Evolutionary conservation across 2,888 invertebrate genomes (phyloP).

Genomic region (Erannis defoliaria): DNA sequence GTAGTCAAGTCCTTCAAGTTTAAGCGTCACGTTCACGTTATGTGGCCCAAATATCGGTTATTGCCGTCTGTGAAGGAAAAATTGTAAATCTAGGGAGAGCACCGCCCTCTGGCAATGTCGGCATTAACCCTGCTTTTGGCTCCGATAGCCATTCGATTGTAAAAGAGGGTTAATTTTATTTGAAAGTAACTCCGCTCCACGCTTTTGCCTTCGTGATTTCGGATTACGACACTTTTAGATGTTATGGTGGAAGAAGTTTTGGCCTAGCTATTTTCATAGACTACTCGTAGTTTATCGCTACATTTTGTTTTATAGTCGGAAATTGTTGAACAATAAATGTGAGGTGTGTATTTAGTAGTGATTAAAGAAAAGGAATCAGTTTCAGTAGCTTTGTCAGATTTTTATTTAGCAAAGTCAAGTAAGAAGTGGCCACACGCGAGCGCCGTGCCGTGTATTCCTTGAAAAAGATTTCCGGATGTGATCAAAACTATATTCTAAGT

Average conservation of each 20-base stretch:
- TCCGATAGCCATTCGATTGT: constrained; percentile 41
- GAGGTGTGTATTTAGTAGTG: no score
- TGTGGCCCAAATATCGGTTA: constrained; percentile 40
- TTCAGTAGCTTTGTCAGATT: no score
- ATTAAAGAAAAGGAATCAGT: no score
- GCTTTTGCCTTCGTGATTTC: constrained; percentile 21
- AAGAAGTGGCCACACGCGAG: no score
- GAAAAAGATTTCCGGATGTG: no score
- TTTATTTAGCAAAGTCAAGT: no score
- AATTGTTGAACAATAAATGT: no score
- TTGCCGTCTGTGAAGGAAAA: constrained; percentile 34
- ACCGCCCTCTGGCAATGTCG: constrained; percentile 14
- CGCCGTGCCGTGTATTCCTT: no score
- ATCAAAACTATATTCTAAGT: no score
- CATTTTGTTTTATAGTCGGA: no score
- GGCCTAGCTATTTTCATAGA: neutral
- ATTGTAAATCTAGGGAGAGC: constrained; percentile 40
- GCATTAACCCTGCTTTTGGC: constrained; percentile 37
- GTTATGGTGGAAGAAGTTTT: constrained; percentile 8
- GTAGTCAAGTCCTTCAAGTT: neutral
- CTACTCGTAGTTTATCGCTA: neutral
- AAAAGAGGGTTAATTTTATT: constrained; percentile 44
- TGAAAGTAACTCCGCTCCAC: constrained; percentile 24
- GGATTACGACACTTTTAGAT: constrained; percentile 16
- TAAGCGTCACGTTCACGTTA: constrained; percentile 20